Evolutionary conservation across 2,888 invertebrate species (phyloP).

Genomic region (Cheilosia impressa): DNA sequence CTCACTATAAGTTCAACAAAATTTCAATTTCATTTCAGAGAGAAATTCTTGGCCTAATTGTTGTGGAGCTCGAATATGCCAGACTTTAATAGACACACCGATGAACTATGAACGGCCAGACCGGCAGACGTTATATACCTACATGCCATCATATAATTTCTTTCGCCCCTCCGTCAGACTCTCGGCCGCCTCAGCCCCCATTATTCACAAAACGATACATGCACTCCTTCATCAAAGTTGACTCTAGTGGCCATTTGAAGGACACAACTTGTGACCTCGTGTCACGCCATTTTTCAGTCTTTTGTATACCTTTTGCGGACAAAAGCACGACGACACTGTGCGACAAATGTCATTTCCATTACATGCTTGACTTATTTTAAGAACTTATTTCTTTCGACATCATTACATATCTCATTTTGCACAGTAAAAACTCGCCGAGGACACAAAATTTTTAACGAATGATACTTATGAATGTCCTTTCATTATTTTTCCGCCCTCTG

Average conservation of each 20-base stretch:
- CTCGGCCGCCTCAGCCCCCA: too few species aligned
- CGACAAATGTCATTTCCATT: conserved; percentile 38
- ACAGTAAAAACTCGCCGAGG: conserved; percentile 31
- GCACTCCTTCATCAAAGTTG: too few species aligned
- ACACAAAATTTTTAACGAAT: conserved; percentile 49
- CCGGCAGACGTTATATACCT: too few species aligned
- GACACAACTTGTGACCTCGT: conserved; percentile 21
- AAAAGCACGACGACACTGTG: conserved; percentile 26
- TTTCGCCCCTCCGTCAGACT: too few species aligned
- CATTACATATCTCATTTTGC: background rate
- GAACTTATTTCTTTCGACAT: background rate
- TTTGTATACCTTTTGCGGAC: conserved; percentile 13
- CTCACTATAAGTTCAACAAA: too few species aligned
- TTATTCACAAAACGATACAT: too few species aligned
- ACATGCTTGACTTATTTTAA: conserved; percentile 25
- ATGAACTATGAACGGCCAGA: too few species aligned
- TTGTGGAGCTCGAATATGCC: too few species aligned
- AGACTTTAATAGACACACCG: too few species aligned
- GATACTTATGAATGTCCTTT: conserved; percentile 25
- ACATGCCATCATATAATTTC: too few species aligned
- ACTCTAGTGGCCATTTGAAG: background rate
- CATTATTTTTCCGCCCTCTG: conserved; percentile 18
- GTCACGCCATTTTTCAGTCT: conserved; percentile 20
- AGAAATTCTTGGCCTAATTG: too few species aligned
- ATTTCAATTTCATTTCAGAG: too few species aligned